A percentile compares a stretch with the other conserved stretches of the same genome.
Evolutionary conservation across 2,113 vertebrate genomes (phyloP).

Genomic region (Picathartes gymnocephalus): DNA sequence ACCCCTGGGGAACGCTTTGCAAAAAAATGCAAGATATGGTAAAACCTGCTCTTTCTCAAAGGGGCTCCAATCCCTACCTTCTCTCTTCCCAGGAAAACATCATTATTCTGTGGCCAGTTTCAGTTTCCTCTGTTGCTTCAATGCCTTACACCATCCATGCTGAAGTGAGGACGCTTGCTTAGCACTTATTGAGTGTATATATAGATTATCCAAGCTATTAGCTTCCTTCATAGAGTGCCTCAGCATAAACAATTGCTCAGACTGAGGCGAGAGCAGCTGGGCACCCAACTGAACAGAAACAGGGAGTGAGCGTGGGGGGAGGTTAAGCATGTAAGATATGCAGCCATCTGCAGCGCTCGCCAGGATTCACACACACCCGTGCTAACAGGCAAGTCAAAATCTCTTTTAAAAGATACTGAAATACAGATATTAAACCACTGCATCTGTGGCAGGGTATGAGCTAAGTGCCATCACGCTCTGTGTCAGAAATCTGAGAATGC

Average conservation of each 20-base stretch:
- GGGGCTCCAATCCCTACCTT: neutral
- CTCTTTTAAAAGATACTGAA: neutral
- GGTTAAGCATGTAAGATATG: slow-evolving; percentile 27
- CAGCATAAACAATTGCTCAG: slow-evolving; percentile 62
- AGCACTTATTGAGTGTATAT: neutral
- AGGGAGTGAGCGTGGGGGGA: slow-evolving; percentile 33
- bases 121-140: neutral
- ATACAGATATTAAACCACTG: neutral
- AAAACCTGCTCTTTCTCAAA: neutral
- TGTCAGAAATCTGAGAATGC: neutral
- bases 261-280: slow-evolving; percentile 56
- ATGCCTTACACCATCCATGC: neutral
- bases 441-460: neutral
- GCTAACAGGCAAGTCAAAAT: neutral
- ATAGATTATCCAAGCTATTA: neutral
- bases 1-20: neutral
- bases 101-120: neutral
- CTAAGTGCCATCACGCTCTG: neutral
- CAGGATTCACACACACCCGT: neutral
- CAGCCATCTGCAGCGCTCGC: slow-evolving; percentile 39
- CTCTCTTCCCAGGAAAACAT: neutral
- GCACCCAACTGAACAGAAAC: slow-evolving; percentile 32
- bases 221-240: neutral
- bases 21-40: neutral
- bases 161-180: neutral